These are phyloP conservation scores for Callithrix jacchus DNA, from an alignment of 2,113 vertebrate species.

Conservation along the genomic window DNA sequence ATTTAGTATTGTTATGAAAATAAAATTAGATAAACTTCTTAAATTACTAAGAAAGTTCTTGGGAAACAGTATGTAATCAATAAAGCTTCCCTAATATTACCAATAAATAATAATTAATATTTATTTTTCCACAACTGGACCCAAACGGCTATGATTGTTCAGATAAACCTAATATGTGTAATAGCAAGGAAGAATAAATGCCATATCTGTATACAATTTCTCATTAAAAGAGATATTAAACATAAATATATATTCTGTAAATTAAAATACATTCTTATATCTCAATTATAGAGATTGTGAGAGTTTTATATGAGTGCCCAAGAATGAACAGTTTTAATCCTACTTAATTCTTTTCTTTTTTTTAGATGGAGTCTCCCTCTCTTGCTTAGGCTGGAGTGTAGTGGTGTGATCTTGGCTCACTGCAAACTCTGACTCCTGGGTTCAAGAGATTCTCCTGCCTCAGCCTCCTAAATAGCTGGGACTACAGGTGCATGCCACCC, in stretches of 20 bases:
- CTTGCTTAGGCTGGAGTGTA: too few relatives aligned
- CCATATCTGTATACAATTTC: not conserved
- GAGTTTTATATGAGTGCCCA: not conserved
- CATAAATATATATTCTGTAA: not conserved
- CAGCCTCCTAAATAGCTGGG: too few relatives aligned
- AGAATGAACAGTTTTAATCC: not conserved
- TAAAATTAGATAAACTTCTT: not conserved
- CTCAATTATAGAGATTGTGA: not conserved
- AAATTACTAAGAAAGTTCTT: not conserved
- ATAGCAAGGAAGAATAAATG: not conserved
- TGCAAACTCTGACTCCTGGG: too few relatives aligned
- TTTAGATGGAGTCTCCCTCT: too few relatives aligned
- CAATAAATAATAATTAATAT: not conserved
- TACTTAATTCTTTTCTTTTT: not conserved
- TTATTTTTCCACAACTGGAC: not conserved
- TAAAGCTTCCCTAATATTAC: not conserved
- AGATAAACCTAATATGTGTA: not conserved
- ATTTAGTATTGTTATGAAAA: not conserved
- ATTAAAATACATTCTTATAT: not conserved
- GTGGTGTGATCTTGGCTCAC: too few relatives aligned
- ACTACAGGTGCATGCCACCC: too few relatives aligned
- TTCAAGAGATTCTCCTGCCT: too few relatives aligned
- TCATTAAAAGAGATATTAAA: not conserved
- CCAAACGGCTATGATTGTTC: not conserved
- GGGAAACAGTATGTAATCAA: not conserved